A percentile compares a stretch with the other conserved stretches of the same genome.
Evolutionary conservation across 2,797 vertebrate genomes (phyloP).

Genomic region (Pseudochirops corinnae): DNA sequence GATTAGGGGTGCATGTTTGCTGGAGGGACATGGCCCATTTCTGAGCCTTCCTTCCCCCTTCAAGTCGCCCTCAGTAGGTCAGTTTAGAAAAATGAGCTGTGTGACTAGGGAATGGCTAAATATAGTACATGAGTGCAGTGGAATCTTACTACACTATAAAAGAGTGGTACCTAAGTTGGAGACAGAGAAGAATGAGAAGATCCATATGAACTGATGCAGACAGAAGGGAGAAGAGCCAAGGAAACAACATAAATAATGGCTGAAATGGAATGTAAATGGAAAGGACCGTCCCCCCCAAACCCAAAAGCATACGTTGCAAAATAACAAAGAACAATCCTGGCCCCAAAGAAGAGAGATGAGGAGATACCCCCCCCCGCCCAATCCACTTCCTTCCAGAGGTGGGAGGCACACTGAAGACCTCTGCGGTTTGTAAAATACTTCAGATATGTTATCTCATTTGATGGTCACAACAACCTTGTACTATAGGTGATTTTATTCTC

Average conservation of each 20-base stretch:
- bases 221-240: too few relatives aligned
- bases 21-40: not conserved
- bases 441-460: not conserved
- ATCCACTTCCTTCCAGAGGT: not conserved
- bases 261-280: too few relatives aligned
- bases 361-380: not conserved
- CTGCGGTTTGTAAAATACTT: not conserved
- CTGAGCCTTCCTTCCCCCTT: not conserved
- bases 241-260: too few relatives aligned
- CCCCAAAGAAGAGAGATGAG: not conserved
- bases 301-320: not conserved
- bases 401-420: not conserved
- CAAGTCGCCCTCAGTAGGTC: too few relatives aligned
- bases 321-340: not conserved
- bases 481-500: not conserved
- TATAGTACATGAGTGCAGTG: not conserved
- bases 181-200: too few relatives aligned
- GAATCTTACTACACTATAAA: too few relatives aligned
- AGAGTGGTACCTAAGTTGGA: too few relatives aligned
- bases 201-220: too few relatives aligned
- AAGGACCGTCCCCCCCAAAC: too few relatives aligned
- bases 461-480: not conserved
- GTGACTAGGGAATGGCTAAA: not conserved
- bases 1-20: not conserved
- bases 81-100: not conserved